Base-by-base conservation (phyloP, 2,797 vertebrate species). In the Etheostoma nigrum region DNA sequence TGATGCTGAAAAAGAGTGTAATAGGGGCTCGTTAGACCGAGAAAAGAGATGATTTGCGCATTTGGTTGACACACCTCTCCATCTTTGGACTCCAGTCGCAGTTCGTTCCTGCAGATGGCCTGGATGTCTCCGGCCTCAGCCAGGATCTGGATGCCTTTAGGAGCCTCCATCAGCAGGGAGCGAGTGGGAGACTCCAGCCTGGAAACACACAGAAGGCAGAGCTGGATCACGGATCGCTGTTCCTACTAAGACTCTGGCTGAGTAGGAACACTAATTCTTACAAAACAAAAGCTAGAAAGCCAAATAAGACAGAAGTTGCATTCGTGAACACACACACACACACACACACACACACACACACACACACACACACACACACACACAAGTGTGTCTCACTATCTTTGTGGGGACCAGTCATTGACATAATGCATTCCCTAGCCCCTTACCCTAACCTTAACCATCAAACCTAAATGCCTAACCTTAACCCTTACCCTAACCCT, bases 71-170 rank as follows among this genome's bases (percentile, higher is more conserved):
- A 1, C 53, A 99, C 98, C 97, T 98, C 98, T 94, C 98, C 98
- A 0, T 99, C 98, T 95, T 98, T 98, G 91, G 98, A 99, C 94
- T 99, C 97, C 95, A 99, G 95, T 48, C 96, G 95, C 88, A 99
- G 95, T 93, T 99, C 98, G 40, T 96, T 98, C 91, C 97, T 95
- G 94, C 98, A 99, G 1, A 96, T 97, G 85, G 97, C 98, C 90
- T 98, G 97, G 88, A 99, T 95, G 91, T 98, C 97, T 64, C 98
- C 98, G 0, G 98, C 98, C 91, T 99, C 98, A 0, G 98, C 98
- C 62, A 98, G 96, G 84, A 99, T 98, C 94, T 98, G 96, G 13
- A 99, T 95, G 61, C 98, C 98, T 90, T 98, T 99, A 0, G 98
- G 98, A 58, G 98, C 98, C 88, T 99, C 98, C 97, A 99, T 97